Evolutionary conservation across 2,113 vertebrate genomes (phyloP).

Genomic region (Phalacrocorax carbo): DNA sequence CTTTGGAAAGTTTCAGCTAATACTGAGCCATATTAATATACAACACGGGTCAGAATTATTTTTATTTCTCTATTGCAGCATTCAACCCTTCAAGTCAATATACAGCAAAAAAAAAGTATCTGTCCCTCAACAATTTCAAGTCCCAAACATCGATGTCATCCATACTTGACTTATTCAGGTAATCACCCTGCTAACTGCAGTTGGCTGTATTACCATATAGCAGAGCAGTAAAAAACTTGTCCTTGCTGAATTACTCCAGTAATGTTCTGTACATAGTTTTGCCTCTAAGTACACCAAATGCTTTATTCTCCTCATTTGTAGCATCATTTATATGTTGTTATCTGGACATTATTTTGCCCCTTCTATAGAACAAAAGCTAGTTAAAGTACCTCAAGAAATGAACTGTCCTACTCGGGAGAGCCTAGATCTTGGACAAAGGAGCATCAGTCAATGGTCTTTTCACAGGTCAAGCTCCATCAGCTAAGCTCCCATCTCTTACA

Average conservation of each 20-base stretch:
- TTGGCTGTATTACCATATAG: not conserved
- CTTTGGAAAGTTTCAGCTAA: not conserved
- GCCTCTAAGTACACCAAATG: not conserved
- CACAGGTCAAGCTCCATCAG: not conserved
- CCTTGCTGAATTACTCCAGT: not conserved
- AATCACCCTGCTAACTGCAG: not conserved
- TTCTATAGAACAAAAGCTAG: not conserved
- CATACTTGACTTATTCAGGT: not conserved
- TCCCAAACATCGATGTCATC: not conserved
- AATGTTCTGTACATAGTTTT: not conserved
- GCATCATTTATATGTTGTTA: not conserved
- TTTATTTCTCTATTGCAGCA: not conserved
- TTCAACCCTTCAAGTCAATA: not conserved
- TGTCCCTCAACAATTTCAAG: not conserved
- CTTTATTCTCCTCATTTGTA: not conserved
- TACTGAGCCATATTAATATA: not conserved
- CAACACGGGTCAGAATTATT: not conserved
- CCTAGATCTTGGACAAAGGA: not conserved
- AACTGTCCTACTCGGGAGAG: not conserved
- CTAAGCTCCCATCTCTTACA: not conserved
- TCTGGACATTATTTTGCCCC: not conserved
- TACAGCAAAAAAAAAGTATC: not conserved
- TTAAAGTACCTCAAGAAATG: not conserved
- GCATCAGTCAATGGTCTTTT: not conserved
- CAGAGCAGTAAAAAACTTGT: not conserved